Base-by-base conservation (phyloP, 2,888 invertebrate genomes). In the Penaeus monodon region DNA sequence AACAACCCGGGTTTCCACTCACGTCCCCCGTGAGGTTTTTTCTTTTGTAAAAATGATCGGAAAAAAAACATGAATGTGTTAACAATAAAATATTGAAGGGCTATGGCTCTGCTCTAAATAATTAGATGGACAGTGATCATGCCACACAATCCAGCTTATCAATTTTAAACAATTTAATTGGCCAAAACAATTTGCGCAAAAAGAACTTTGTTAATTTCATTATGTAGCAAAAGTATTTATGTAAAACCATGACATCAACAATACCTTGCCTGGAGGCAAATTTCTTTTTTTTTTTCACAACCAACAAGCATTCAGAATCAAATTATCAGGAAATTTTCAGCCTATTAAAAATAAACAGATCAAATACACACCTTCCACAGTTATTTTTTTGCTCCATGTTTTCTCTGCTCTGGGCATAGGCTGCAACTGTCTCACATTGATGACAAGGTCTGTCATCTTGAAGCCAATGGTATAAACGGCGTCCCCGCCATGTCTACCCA, bases 11-110 rank as follows among this genome's bases (percentile, higher is more conserved):
- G 29, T 91, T 91, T 88, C 92, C 92, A 79, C 92, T 92, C 66
- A 94, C 91, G 68, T 92, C 92, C 77, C 93, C 91, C 7, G 93
- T 92, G 33, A 94, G 91, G 91, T 94, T 94, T 82, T 82, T 93
- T 91, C 90, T 92, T 93, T 12, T 91, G 90, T 66, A 92, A 91
- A 90, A 93, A 93, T 7, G 94, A 92, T 94, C 94, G 91, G 65
- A 91, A 91, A 77, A 10, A 68, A 38, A 44, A 63, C 1, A 49
- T 12, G 64, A 65, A 44, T 57, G 57, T 57, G 57, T 17, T 3
- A 57, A 57, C 14, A 57, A 20, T 57, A 14, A 10, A 57, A 20
- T 12, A 57, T 3, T 0, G 10, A 57, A 57, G 57, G 1, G 44
- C 44, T 44, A 44, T 44, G 44, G 44, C 44, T 44, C 44, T 44